Conservation (phyloP, 2,113 vertebrate species). For the Perca flavescens region DNA sequence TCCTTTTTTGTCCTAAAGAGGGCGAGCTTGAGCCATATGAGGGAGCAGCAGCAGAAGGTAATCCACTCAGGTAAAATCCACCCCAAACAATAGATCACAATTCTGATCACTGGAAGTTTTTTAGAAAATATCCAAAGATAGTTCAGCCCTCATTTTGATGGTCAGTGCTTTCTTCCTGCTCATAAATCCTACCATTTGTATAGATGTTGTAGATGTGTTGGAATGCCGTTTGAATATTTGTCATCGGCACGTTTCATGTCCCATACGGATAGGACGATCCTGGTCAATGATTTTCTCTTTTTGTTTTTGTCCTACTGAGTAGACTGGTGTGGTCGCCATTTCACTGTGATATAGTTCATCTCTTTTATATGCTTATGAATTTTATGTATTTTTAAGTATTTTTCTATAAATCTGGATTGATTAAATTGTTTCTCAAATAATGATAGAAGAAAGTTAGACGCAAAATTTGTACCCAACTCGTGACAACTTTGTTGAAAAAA, state of each 20-base stretch:
- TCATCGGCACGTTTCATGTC: neutral
- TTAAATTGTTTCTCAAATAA: neutral
- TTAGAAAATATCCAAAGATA: neutral
- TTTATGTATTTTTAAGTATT: slow-evolving; percentile 15
- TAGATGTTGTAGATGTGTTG: slow-evolving; percentile 16
- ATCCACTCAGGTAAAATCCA: slow-evolving; percentile 54
- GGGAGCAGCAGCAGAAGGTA: neutral
- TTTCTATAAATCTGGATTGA: neutral
- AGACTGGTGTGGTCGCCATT: neutral
- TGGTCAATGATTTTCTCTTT: neutral
- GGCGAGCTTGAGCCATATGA: slow-evolving; percentile 40
- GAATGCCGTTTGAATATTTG: neutral
- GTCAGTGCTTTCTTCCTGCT: neutral
- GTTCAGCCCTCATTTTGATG: neutral
- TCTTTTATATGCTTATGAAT: neutral
- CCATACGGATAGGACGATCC: neutral
- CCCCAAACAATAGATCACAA: neutral
- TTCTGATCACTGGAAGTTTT: slow-evolving; percentile 1
- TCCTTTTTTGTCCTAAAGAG: slow-evolving; percentile 40
- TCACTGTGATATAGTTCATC: neutral
- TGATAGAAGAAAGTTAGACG: neutral
- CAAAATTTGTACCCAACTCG: neutral
- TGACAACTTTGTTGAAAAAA: neutral
- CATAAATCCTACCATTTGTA: slow-evolving; percentile 24
- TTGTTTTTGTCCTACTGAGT: slow-evolving; percentile 1